Base-by-base conservation (phyloP, 2,797 vertebrate genomes). In the Falco cherrug region DNA sequence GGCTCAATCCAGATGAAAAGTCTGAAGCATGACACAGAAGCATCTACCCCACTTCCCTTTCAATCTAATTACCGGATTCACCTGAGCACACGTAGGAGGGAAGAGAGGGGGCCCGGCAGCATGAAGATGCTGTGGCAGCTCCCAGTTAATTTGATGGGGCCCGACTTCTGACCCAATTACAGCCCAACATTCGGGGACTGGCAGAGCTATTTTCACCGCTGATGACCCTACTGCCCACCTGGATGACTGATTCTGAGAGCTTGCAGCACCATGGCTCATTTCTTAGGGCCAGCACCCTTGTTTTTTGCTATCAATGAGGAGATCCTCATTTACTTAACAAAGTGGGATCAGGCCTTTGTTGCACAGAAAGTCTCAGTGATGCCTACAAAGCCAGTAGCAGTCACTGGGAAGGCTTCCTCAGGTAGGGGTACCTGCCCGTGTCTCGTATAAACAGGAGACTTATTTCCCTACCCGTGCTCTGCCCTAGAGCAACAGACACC, bases 221-320 rank as follows among this genome's bases (percentile, higher is more conserved):
- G 26, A 33, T 3, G 0, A n/a, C 57, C 51, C 39, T 24, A 24
- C 39, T 26, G 24, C 28, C 61, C 15, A 70, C 4, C 33, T 0
- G 8, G 31, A 9, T 10, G 39, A 56, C 10, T 0, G 28, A 51
- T 48, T 14, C 85, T 5, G 0, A 71, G 54, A 64, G 53, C 75
- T 50, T 3, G 0, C 24, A 8, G 61, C 3, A 1, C 35, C 1
- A 0, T 12, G 51, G 47, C 84, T 80, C 37, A 0, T 28, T 63
- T 31, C 80, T 25, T 9, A 41, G 53, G 60, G 65, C 45, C 16
- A 1, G 53, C 7, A 5, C 41, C 43, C 31, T 48, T 0, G 0
- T 6, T 12, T 2, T 41, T 59, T 45, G 53, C 6, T 0, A 26
- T 37, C 67, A 41, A 3, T 18, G 24, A 18, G 19, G 18, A 70